Base-by-base conservation (phyloP, 2,797 vertebrate species). In the Hyperoplus lanceolatus region DNA sequence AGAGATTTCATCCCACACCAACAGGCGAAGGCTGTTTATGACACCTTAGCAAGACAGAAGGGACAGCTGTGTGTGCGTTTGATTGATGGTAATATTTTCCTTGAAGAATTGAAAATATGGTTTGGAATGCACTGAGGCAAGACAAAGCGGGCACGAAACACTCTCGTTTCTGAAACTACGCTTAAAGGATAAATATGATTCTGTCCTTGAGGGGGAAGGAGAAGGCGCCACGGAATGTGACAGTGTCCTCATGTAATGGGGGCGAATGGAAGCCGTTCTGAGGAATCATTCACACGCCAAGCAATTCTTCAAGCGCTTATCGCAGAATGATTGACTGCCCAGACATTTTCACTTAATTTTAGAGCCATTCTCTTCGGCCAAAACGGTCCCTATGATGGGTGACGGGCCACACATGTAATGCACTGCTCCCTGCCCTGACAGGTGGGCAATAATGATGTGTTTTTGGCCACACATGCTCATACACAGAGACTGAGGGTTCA, bases 51-150 rank as follows among this genome's bases (percentile, higher is more conserved):
- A 58, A 71, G 79, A 82, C 79, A 73, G 72, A 29, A 11, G 59
- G 41, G 80, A 84, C 74, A 73, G 75, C 80, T 70, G 77, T 80
- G 71, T 69, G 63, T 66, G 80, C 0, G 46, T 65, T 64, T 90
- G 92, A 90, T 84, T 80, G 90, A 92, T 92, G 76, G 81, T 72
- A 71, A 90, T 82, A 84, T 88, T 90, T 88, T 45, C 57, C 85
- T 72, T 87, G 70, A 81, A 84, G 80, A 89, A 85, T 85, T 87
- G 77, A 74, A 90, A 88, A 83, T 73, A 63, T 63, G 80, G 80
- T 81, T 88, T 79, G 77, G 67, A 81, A 85, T 65, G 82, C 78
- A 80, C 21, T 43, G 72, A 83, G 59, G 82, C 75, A 69, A 70
- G 79, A 83, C 73, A 53, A 77, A 82, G 70, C 64, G 62, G 79